Evolutionary conservation across 2,888 invertebrate genomes (phyloP), one percentile per base, ranked within the genome.

Genomic region (Deilephila elpenor): DNA sequence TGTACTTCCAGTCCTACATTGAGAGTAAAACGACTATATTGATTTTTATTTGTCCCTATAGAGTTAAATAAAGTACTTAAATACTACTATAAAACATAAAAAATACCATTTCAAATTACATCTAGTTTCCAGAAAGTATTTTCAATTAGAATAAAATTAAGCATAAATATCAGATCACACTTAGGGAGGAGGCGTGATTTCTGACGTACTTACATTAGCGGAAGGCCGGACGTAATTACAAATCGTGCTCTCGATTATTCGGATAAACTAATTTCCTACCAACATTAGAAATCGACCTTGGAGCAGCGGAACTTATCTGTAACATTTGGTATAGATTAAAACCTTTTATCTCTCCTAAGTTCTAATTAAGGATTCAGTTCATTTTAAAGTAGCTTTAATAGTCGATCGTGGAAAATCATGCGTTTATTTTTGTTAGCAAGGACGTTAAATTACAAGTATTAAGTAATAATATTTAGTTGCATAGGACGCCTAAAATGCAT

Each of bases 201-300:
- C 3, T 20, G 8, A 59, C 29, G 20, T 17, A 29, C 25, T 29
- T 60, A 29, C 25, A 29, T 60, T 29, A 11, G 17, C 60, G 60
- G 60, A 60, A 60, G 60, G 64, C 19, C 64, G 34, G 64, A 64
- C 17, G 20, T 44, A 1, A 14, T n/a, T 44, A 32, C 19, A 19
- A 61, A 14, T 64, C 44, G 20, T 64, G 64, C 44, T 64, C 44
- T 64, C 3, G 37, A 64, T 44, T 64, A 37, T 60, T 56, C n/a
- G 56, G 56, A 60, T 60, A 64, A 64, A 64, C 44, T 19, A 25
- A 64, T 64, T 37, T 4, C 64, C 64, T 64, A 20, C 11, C 37
- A 29, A 61, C 19, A 61, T 62, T 62, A 67, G 17, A 67, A 67
- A 67, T 51, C 51, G 44, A 37, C 67, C 67, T 67, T 67, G 25